These are phyloP conservation scores for Parazoanthus atlanticus DNA, from an alignment of 92 coral and sea anemone species.

Conservation along the genomic window DNA sequence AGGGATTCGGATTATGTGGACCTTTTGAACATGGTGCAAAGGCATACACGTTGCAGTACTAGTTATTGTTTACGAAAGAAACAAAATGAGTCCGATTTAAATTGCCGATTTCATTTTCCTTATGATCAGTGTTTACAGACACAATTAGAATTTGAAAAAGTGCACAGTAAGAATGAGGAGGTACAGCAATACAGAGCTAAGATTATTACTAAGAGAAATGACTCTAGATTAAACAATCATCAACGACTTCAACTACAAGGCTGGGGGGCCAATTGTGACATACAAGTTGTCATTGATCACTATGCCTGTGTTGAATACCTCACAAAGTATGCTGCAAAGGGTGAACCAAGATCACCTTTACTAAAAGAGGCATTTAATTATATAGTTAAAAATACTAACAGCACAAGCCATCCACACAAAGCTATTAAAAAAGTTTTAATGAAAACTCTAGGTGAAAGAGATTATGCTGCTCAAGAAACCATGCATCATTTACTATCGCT, in stretches of 20 bases:
- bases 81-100: constrained; percentile 42
- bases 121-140: constrained; percentile 56
- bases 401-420: constrained; percentile 52
- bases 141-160: constrained; percentile 57
- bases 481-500: constrained; percentile 64
- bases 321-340: constrained; percentile 44
- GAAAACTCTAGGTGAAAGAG: constrained; percentile 72
- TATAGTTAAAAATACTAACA: constrained; percentile 39
- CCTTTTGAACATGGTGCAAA: constrained; percentile 65
- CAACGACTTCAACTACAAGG: constrained; percentile 49
- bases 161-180: constrained; percentile 49
- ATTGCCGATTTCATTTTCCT: constrained; percentile 73
- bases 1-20: constrained; percentile 57
- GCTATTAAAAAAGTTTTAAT: constrained; percentile 53
- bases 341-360: constrained; percentile 57
- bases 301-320: too few relatives aligned
- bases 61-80: constrained; percentile 65
- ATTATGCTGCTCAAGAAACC: constrained; percentile 66
- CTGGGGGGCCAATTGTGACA: constrained; percentile 22
- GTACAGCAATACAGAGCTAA: constrained; percentile 61
- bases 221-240: constrained; percentile 53
- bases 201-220: constrained; percentile 64
- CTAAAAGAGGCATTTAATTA: constrained; percentile 58
- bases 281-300: constrained; percentile 23
- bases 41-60: constrained; percentile 64